A percentile compares a stretch with the other conserved stretches of the same genome.
These are phyloP conservation scores for Caenorhabditis panamensis DNA, from an alignment of 2,888 invertebrate species.

Conservation along the genomic window DNA sequence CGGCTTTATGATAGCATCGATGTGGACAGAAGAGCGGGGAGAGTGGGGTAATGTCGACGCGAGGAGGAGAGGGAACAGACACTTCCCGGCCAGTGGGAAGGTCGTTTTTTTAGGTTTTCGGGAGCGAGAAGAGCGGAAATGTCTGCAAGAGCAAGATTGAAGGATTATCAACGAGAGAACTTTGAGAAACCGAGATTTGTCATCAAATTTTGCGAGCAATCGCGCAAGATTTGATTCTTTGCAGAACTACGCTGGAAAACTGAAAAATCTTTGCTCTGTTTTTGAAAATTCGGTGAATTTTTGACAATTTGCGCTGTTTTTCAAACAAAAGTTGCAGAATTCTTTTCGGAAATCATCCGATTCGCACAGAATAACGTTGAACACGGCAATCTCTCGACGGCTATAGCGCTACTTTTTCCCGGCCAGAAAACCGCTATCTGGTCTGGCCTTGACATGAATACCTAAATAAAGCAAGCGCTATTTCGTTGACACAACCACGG, in stretches of 20 bases:
- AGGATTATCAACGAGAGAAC: neutral
- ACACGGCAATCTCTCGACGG: neutral
- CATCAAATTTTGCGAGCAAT: no score
- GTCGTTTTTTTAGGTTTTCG: constrained; percentile 6
- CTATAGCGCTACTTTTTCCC: neutral
- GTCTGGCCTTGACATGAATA: constrained; percentile 13
- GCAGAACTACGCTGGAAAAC: neutral
- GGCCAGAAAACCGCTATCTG: neutral
- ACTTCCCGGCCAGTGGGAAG: neutral
- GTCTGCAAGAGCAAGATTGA: no score
- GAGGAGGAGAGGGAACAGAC: no score
- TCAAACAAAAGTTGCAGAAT: neutral
- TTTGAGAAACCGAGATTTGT: no score
- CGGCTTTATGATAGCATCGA: constrained; percentile 26
- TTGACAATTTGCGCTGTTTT: no score
- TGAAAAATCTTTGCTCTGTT: no score
- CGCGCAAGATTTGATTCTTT: no score
- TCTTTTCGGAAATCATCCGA: neutral
- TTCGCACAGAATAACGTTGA: no score
- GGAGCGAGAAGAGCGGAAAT: no score
- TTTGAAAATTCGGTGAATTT: no score
- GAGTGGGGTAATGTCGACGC: neutral
- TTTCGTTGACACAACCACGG: neutral
- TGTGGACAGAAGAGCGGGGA: neutral
- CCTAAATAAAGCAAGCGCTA: neutral